Evolutionary conservation across 2,113 vertebrate species (phyloP), one percentile per base, ranked within the genome.

Genomic region (Lonchura striata): DNA sequence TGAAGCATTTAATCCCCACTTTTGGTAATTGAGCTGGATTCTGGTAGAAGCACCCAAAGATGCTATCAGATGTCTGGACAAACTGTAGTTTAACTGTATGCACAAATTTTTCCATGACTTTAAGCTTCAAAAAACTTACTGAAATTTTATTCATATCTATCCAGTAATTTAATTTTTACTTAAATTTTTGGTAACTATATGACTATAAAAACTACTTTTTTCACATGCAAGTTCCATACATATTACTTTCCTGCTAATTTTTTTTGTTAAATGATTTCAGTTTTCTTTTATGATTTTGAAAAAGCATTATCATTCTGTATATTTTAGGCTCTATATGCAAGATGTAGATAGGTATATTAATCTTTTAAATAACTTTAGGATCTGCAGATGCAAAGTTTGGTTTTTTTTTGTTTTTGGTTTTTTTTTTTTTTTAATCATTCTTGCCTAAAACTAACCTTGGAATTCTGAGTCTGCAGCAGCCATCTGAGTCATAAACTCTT

Each of bases 291-390:
- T 42, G 17, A 46, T 46, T 15, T 39, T 35, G 7, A 61, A 81
- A 57, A 88, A 54, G 9, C 25, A n/a, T 6, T 3, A 10, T 35
- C 42, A 33, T 16, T 5, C 4, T 77, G 18, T 77, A 0, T n/a
- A 28, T 65, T 80, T 89, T 57, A 60, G 21, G 18, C 18, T 12
- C 47, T n/a, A 30, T 46, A 19, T 21, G 10, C 1, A 1, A 86
- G 27, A 47, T 0, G 0, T 24, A 35, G 42, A 1, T 57, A 64
- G 71, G 3, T 15, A 8, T 12, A 46, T 30, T 54, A 4, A 19
- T 28, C 13, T 70, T 80, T 33, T 23, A 44, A 86, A 70, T 47
- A 69, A 39, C 16, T n/a, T 54, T 4, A 66, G 21, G 10, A 59
- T 49, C 3, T 35, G 22, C 53, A 39, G 23, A 24, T 15, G 10